Percentiles rank a stretch among this genome's conserved stretches.
Evolutionary conservation across 2,888 invertebrate species (phyloP).

Genomic region (Chaetoderma sp.): DNA sequence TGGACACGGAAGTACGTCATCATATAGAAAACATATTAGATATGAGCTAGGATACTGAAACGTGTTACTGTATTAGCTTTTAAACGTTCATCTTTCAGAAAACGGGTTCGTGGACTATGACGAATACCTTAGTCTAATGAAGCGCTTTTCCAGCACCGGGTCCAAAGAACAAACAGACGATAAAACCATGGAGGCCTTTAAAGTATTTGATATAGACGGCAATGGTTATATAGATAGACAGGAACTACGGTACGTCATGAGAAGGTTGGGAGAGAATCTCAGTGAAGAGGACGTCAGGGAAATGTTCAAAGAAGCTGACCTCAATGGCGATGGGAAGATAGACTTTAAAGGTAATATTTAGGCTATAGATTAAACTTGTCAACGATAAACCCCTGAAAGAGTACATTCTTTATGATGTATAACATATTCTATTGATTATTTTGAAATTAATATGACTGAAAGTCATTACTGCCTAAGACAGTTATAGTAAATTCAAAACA

Average conservation of each 20-base stretch:
- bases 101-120: conserved; percentile 64
- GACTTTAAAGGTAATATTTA: conserved; percentile 61
- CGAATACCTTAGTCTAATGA: conserved; percentile 63
- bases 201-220: conserved; percentile 61
- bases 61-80: too few species aligned
- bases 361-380: too few species aligned
- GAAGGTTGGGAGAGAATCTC: conserved; percentile 62
- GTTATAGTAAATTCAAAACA: too few species aligned
- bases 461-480: too few species aligned
- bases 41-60: too few species aligned
- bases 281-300: conserved; percentile 63
- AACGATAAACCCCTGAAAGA: too few species aligned
- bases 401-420: too few species aligned
- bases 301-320: conserved; percentile 65
- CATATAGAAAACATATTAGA: too few species aligned
- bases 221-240: conserved; percentile 65
- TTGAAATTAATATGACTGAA: too few species aligned
- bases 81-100: conserved; percentile 53
- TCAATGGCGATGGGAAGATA: conserved; percentile 66
- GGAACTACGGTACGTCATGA: conserved; percentile 64
- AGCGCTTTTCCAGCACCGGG: conserved; percentile 44
- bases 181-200: conserved; percentile 52
- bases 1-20: too few species aligned
- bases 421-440: too few species aligned
- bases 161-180: conserved; percentile 37